phyloP scores from a whole-genome alignment of 1,140 invertebrate genomes.

The Rhyzopertha dominica region DNA sequence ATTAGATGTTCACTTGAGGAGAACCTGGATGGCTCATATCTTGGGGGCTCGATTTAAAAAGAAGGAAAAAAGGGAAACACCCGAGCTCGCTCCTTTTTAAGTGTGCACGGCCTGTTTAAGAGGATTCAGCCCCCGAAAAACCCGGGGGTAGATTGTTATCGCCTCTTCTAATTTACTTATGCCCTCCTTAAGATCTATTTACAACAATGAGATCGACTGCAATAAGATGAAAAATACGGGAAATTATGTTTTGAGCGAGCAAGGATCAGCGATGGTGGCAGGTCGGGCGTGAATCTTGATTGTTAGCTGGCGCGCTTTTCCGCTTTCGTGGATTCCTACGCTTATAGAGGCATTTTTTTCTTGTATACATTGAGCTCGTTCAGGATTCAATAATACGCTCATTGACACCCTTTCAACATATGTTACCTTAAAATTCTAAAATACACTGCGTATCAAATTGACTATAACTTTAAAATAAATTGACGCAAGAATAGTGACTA shows the following conservation, averaged over 20 bases:
- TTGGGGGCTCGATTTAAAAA: constrained; percentile 39
- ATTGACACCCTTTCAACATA: no score
- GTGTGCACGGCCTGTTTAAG: constrained; percentile 39
- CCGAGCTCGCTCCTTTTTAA: constrained; percentile 38
- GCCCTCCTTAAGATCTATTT: constrained; percentile 61
- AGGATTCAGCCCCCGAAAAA: constrained; percentile 36
- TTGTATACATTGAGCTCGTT: no score
- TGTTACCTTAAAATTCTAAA: no score
- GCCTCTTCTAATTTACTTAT: constrained; percentile 64
- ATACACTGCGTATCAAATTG: no score
- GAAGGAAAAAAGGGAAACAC: constrained; percentile 36
- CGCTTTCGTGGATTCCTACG: no score
- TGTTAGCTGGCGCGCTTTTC: no score
- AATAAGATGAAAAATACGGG: constrained; percentile 34
- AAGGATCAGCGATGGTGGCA: no score
- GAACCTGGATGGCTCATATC: constrained; percentile 36
- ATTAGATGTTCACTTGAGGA: constrained; percentile 23
- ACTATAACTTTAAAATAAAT: no score
- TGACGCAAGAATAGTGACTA: no score
- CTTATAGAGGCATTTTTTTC: no score
- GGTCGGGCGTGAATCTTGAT: no score
- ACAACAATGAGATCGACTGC: constrained; percentile 43
- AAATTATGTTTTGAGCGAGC: constrained; percentile 23
- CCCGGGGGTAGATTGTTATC: constrained; percentile 63
- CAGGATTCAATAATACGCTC: no score